These are phyloP conservation scores for Odontophorus gujanensis DNA, from an alignment of 2,113 vertebrate species.

Conservation along the genomic window DNA sequence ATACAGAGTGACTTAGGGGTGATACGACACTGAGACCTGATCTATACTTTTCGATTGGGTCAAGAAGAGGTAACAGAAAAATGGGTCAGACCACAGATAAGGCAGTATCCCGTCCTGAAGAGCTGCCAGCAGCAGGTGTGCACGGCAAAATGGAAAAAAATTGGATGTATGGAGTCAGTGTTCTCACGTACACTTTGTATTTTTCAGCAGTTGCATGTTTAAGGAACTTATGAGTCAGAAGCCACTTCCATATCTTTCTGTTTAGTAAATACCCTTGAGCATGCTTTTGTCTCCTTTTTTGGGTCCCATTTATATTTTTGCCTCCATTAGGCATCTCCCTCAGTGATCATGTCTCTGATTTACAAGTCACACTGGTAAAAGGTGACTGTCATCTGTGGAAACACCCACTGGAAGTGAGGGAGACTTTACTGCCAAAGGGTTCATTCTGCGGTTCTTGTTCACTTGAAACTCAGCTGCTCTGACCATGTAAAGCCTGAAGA, in stretches of 20 bases:
- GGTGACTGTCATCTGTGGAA: neutral
- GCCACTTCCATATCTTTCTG: neutral
- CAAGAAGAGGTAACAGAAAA: neutral
- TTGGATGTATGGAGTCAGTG: neutral
- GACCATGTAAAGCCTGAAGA: neutral
- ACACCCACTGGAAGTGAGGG: rapidly evolving
- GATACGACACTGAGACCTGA: neutral
- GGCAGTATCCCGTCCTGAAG: neutral
- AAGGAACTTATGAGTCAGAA: neutral
- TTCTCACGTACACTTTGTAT: neutral
- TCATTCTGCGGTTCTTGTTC: neutral
- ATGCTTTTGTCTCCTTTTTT: neutral
- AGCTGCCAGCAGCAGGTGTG: neutral
- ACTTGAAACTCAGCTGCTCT: neutral
- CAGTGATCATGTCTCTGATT: neutral
- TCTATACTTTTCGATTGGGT: neutral
- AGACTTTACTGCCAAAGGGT: neutral
- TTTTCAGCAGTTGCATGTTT: neutral
- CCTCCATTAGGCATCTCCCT: neutral
- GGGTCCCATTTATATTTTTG: neutral
- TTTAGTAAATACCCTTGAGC: neutral
- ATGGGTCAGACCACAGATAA: neutral
- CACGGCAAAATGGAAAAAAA: neutral
- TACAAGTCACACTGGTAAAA: neutral
- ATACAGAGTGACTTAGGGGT: neutral